Evolutionary conservation across 2,797 vertebrate genomes (phyloP).

Genomic region (Brotogeris chrysoptera): DNA sequence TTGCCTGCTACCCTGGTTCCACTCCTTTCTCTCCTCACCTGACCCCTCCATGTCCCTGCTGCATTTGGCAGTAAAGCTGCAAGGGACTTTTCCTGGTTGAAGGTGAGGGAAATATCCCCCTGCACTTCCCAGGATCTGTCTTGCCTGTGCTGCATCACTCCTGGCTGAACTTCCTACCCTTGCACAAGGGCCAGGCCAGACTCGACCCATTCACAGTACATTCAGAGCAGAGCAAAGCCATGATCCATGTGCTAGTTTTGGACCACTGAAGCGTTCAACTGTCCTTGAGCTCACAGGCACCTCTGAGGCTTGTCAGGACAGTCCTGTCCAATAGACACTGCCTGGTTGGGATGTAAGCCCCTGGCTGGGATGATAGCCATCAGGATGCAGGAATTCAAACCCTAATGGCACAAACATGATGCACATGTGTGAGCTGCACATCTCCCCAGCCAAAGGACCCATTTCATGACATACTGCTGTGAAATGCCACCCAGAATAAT

Average conservation of each 20-base stretch:
- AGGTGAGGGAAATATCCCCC: background rate
- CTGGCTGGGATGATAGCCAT: background rate
- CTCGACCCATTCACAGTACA: background rate
- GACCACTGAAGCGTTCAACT: background rate
- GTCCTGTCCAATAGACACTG: background rate
- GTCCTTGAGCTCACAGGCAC: background rate
- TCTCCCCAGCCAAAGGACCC: background rate
- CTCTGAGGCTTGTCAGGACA: background rate
- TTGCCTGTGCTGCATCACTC: fast-evolving
- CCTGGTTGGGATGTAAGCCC: background rate
- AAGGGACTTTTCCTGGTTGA: background rate
- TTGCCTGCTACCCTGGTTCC: background rate
- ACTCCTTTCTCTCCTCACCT: background rate
- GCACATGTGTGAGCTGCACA: background rate
- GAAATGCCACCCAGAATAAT: background rate
- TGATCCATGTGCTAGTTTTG: background rate
- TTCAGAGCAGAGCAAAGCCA: background rate
- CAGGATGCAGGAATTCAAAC: fast-evolving
- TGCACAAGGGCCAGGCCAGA: background rate
- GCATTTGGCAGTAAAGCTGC: background rate
- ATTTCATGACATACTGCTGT: fast-evolving
- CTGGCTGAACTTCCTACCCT: background rate
- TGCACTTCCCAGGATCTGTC: background rate
- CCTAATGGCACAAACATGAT: background rate
- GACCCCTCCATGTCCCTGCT: background rate